Base-by-base conservation (phyloP, 1,140 invertebrate species). In the Aphelenchoides besseyi region DNA sequence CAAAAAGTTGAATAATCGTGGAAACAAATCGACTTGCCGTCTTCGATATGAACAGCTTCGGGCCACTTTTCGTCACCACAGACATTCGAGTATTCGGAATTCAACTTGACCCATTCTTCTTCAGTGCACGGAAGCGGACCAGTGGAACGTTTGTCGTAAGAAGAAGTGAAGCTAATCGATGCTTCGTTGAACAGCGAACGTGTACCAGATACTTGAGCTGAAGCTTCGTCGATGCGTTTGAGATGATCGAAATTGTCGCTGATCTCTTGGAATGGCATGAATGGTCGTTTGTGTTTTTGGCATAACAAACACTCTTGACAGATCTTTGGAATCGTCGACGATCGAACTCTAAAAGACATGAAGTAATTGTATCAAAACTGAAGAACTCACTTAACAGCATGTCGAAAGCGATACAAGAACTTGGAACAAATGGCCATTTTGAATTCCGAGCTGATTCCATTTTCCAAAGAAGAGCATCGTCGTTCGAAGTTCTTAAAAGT, bases 281-380 rank as follows among this genome's bases (percentile, higher is more conserved):
- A 75, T 12, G 76, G 74, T 9, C 16, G 26, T 5, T 61, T 29
- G 52, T 75, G 74, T 48, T 79, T 23, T 9, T 18, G 9, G 54
- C 74, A 75, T 16, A 75, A 52, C 2, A 75, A 23, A 48, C 74
- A 75, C 18, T 75, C 69, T 30, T 75, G 74, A 53, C 74, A 75
- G 29, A 75, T 73, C 18, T 16, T 30, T 3, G 74, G 74, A n/a
- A 75, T 64, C 30, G 61, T 36, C 5, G 63, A 12, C 9, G 29
- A 2, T 41, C 67, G 26, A 3, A 26, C 35, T 74, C 5, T 70
- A 62, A 72, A 71, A 8, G 2, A 37, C 30, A 74, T 12, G 26
- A 33, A 12, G 30, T 66, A 1, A 66, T 29, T 29, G 1, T 35
- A 1, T 63, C 26, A 29, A 3, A 69, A 23, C 5, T 33, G 12